phyloP scores from a whole-genome alignment of 1,140 invertebrate species.

The Leptinotarsa undecemlineata region DNA sequence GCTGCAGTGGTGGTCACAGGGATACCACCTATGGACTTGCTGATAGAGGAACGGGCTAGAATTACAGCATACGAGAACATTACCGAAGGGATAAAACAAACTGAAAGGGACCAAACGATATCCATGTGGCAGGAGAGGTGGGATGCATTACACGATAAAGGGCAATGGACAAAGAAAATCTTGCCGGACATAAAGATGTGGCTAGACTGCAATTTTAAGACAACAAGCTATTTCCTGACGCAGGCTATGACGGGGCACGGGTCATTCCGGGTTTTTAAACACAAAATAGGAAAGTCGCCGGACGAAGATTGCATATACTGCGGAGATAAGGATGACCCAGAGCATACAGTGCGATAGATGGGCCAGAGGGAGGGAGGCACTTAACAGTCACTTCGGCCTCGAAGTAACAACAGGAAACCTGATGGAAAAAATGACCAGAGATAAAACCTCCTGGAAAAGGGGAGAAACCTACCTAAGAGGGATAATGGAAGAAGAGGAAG shows the following conservation, averaged over 20 bases:
- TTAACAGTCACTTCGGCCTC: neutral
- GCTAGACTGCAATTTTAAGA: slow-evolving; percentile 22
- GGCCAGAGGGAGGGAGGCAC: neutral
- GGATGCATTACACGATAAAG: neutral
- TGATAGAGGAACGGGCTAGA: neutral
- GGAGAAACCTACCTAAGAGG: neutral
- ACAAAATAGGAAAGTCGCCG: slow-evolving; percentile 24
- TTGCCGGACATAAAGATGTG: slow-evolving; percentile 17
- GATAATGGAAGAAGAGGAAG: neutral
- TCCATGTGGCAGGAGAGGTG: slow-evolving; percentile 24
- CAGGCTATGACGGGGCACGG: slow-evolving; percentile 32
- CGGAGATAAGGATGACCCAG: slow-evolving; percentile 16
- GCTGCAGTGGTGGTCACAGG: slow-evolving; percentile 8
- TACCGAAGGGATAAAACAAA: too few relatives aligned
- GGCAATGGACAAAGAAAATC: slow-evolving; percentile 21
- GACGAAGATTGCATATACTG: slow-evolving; percentile 24
- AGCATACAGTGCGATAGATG: slow-evolving; percentile 24
- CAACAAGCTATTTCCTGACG: slow-evolving; percentile 14
- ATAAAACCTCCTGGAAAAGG: neutral
- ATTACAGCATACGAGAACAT: neutral
- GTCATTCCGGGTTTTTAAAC: slow-evolving; percentile 22
- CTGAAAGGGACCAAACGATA: neutral
- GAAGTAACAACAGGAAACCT: neutral
- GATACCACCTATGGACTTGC: slow-evolving; percentile 9
- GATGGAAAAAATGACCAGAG: neutral